Conservation (phyloP, 1,140 invertebrate genomes). For the Drosophila asahinai region DNA sequence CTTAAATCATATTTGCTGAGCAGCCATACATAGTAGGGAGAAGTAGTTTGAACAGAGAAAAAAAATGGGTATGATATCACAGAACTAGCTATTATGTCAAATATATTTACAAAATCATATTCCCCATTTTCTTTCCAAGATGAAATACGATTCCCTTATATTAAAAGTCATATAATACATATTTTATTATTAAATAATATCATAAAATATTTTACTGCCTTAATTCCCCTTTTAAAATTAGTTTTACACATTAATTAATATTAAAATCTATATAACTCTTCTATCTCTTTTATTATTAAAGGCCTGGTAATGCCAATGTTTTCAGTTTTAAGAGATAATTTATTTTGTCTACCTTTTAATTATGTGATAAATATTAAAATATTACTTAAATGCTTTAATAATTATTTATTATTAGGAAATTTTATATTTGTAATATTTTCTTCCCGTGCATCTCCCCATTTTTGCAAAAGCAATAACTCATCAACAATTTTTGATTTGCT, state of each 20-base stretch:
- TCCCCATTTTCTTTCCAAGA: not conserved
- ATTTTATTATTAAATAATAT: too few relatives aligned
- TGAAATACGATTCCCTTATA: not conserved
- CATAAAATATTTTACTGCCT: too few relatives aligned
- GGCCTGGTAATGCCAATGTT: too few relatives aligned
- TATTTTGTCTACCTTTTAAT: too few relatives aligned
- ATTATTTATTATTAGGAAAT: not conserved
- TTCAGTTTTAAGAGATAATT: too few relatives aligned
- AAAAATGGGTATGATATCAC: not conserved
- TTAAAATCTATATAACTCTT: not conserved
- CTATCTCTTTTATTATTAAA: not conserved
- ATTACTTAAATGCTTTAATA: too few relatives aligned
- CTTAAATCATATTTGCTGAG: slow-evolving; percentile 11
- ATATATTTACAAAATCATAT: not conserved
- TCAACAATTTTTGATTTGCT: slow-evolving; percentile 37
- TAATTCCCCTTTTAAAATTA: too few relatives aligned
- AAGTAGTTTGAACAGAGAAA: not conserved
- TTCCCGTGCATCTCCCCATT: not conserved
- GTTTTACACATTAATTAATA: too few relatives aligned
- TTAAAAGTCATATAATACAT: too few relatives aligned
- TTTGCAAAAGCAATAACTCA: slow-evolving; percentile 57
- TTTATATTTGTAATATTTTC: not conserved
- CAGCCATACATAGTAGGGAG: not conserved
- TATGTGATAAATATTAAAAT: too few relatives aligned
- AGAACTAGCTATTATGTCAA: not conserved